Percentiles rank a stretch among this genome's conserved stretches.
phyloP scores from a whole-genome alignment of 2,797 vertebrate genomes.

The Aeoliscus strigatus region DNA sequence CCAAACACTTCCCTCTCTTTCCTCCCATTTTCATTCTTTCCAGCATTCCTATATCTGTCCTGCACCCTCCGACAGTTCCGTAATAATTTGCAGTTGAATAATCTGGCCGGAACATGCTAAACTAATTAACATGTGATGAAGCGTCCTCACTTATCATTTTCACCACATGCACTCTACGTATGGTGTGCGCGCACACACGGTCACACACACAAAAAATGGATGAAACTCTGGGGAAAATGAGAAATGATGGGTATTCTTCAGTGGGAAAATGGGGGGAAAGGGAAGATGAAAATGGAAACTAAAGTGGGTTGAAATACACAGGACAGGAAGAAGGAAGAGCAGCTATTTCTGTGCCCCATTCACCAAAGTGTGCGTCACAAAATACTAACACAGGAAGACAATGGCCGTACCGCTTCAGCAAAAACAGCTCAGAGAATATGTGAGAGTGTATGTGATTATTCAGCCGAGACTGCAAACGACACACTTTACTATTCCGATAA shows the following conservation, averaged over 20 bases:
- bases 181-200: slow-evolving; percentile 1
- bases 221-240: slow-evolving; percentile 53
- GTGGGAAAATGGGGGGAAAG: slow-evolving; percentile 65
- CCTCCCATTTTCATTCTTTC: not conserved
- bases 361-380: slow-evolving; percentile 36
- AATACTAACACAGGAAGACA: slow-evolving; percentile 50
- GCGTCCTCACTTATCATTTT: slow-evolving; percentile 61
- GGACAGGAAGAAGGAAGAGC: slow-evolving; percentile 26
- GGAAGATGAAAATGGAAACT: slow-evolving; percentile 60
- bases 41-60: slow-evolving; percentile 12
- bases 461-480: too few species aligned
- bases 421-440: slow-evolving; percentile 30
- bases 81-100: slow-evolving; percentile 54
- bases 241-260: slow-evolving; percentile 57
- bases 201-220: slow-evolving; percentile 23
- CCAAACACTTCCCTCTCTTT: slow-evolving; percentile 3
- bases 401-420: slow-evolving; percentile 16
- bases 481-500: too few species aligned
- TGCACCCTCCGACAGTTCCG: slow-evolving; percentile 34
- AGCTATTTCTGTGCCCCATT: slow-evolving; percentile 52
- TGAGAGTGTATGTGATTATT: slow-evolving; percentile 18
- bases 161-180: slow-evolving; percentile 9
- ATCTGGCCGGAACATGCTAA: slow-evolving; percentile 56
- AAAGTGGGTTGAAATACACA: slow-evolving; percentile 40
- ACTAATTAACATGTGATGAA: slow-evolving; percentile 65